phyloP scores from a whole-genome alignment of 2,888 invertebrate genomes.

The Acrobasis suavella region DNA sequence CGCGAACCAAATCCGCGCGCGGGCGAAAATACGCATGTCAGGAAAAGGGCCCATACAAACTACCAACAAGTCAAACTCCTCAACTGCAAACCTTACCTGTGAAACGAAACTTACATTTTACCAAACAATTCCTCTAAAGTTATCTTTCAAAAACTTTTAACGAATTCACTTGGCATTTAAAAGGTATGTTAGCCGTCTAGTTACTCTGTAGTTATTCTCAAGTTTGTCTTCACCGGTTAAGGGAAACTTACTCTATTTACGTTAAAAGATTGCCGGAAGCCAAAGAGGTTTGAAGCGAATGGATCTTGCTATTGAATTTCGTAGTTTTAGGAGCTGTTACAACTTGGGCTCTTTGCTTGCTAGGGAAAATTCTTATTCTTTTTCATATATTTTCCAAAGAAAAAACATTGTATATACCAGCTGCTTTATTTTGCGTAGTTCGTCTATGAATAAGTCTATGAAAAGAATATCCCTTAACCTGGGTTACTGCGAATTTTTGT shows the following conservation, averaged over 20 bases:
- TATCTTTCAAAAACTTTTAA: constrained; percentile 14
- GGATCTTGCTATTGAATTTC: background rate
- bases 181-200: constrained; percentile 17
- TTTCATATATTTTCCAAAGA: too few species aligned
- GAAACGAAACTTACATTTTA: background rate
- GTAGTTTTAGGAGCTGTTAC: background rate
- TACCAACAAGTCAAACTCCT: background rate
- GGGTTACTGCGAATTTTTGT: too few species aligned
- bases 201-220: constrained; percentile 15
- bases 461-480: too few species aligned
- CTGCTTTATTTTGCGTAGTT: too few species aligned
- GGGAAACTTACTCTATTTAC: constrained; percentile 17
- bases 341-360: background rate
- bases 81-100: background rate
- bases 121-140: background rate
- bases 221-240: constrained; percentile 12
- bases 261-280: constrained; percentile 14
- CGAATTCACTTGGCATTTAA: constrained; percentile 11
- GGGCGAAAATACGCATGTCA: too few species aligned
- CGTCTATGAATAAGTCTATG: too few species aligned
- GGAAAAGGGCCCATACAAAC: too few species aligned
- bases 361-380: background rate
- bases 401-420: too few species aligned
- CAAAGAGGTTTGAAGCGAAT: background rate
- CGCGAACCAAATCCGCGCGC: too few species aligned